Evolutionary conservation across 2,888 invertebrate species (phyloP), one percentile per base, ranked within the genome.

Genomic region (Eupithecia centaureata): DNA sequence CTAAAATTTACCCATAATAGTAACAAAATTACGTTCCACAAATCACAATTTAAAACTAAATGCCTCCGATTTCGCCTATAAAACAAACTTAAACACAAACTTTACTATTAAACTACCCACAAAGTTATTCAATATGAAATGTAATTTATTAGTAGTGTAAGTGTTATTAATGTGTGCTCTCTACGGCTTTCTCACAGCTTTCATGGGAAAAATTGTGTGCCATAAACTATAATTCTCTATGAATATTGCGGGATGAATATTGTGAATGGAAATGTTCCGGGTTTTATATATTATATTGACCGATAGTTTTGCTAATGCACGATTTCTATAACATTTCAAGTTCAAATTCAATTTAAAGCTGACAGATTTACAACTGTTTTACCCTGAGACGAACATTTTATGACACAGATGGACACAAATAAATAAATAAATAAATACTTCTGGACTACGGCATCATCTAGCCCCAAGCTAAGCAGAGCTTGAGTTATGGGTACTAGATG

Each of bases 141-240:
- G 80, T 84, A 87, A 85, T 85, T 82, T 85, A 86, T 86, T 83
- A 85, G 81, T 83, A 83, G 78, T 81, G 82, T 87, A 86, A 91
- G 88, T 88, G 85, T 88, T 86, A 89, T 89, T 84, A 88, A 89
- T 88, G 85, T 74, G 72, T 76, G 79, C 81, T 78, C 79, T 78
- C 73, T 78, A 75, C 77, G 79, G 47, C 73, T 77, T 70, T 80
- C 79, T 85, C 84, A 87, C 86, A 88, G 88, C 89, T 89, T 90
- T 90, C 84, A 80, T 77, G 82, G 83, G 77, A 86, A 86, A 87
- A 83, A 89, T 90, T 86, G 89, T 83, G 73, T 74, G 82, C 81
- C 85, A 89, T 91, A 90, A 91, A 92, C 86, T 90, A 91, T 87
- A 86, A 91, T 92, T 84, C 88, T 85, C 82, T 83, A 86, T 88